Conservation (phyloP, 2,113 vertebrate species). For the Varanus komodoensis region DNA sequence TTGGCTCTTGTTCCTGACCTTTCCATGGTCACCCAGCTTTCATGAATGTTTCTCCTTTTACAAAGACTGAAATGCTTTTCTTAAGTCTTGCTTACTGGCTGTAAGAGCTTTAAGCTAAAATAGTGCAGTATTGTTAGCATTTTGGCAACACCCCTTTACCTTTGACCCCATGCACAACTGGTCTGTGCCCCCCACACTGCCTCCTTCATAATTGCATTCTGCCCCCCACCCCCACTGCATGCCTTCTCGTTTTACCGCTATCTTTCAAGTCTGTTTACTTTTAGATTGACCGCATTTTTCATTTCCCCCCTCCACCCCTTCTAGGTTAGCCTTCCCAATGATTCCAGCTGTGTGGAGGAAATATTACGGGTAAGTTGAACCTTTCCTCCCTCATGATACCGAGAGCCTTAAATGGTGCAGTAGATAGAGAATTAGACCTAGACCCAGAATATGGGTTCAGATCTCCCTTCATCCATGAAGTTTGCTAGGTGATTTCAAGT, state of each 20-base stretch:
- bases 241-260: conserved; percentile 21
- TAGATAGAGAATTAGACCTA: neutral
- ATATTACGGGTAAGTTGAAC: conserved; percentile 91
- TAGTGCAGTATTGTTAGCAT: no score
- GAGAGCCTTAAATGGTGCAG: conserved; percentile 19
- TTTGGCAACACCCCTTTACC: no score
- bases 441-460: neutral
- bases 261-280: conserved; percentile 47
- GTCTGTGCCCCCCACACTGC: no score
- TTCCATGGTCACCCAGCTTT: no score
- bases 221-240: neutral
- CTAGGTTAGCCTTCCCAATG: conserved; percentile 92
- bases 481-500: neutral
- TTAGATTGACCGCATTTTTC: conserved; percentile 48
- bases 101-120: no score
- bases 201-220: no score
- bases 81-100: no score
- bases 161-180: no score
- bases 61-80: no score
- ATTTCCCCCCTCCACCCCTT: conserved; percentile 52
- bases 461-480: neutral
- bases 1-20: no score
- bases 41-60: no score
- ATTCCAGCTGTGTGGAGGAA: conserved; percentile 97
- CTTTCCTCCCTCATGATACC: conserved; percentile 60